A percentile compares a stretch with the other conserved stretches of the same genome.
Conservation (phyloP, 2,888 invertebrate species). For the Chrysolina oricalcia region DNA sequence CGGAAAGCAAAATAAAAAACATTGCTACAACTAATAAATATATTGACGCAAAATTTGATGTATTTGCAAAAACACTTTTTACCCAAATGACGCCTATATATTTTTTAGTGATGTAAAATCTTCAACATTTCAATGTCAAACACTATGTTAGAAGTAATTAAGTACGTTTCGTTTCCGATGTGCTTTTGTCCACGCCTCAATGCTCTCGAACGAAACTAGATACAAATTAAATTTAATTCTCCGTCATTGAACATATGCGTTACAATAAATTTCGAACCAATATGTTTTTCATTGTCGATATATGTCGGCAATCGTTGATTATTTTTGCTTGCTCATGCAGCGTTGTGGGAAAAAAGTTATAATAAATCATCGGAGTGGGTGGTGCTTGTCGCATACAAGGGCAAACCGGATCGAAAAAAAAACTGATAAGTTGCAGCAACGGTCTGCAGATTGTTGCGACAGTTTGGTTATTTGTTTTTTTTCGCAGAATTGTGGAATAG, state of each 20-base stretch:
- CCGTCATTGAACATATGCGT: conserved; percentile 25
- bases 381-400: conserved; percentile 7
- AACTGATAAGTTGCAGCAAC: neutral
- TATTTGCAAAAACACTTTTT: no score
- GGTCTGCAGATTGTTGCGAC: neutral
- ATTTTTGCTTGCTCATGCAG: conserved; percentile 26
- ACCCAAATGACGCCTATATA: no score
- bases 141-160: neutral
- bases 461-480: neutral
- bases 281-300: conserved; percentile 13
- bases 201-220: conserved; percentile 9
- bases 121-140: neutral
- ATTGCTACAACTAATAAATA: no score
- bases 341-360: conserved; percentile 2
- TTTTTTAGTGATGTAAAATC: neutral
- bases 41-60: no score
- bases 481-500: no score
- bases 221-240: conserved; percentile 29
- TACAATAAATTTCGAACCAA: conserved; percentile 18
- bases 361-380: conserved; percentile 23
- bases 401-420: neutral
- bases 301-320: conserved; percentile 15
- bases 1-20: no score
- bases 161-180: neutral
- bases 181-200: neutral